A percentile compares a stretch with the other conserved stretches of the same genome.
Evolutionary conservation across 2,113 vertebrate genomes (phyloP).

Genomic region (Corythoichthys intestinalis): DNA sequence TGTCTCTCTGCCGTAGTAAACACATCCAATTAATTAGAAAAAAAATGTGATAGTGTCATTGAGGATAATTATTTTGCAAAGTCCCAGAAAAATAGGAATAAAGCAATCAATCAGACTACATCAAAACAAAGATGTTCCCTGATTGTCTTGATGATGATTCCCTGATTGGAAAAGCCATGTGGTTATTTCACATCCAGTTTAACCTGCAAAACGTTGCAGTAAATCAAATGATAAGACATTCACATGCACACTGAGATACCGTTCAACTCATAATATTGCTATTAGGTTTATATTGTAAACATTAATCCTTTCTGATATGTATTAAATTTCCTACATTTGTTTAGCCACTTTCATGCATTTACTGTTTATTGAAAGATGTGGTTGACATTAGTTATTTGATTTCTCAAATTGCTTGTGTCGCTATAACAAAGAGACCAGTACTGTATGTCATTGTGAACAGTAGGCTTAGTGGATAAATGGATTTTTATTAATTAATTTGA

Average conservation of each 20-base stretch:
- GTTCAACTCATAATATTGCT: background rate
- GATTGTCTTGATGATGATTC: slow-evolving; percentile 12
- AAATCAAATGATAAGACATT: background rate
- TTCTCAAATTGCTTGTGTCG: background rate
- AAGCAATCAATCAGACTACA: slow-evolving; percentile 36
- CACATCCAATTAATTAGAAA: slow-evolving; percentile 77
- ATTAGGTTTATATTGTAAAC: background rate
- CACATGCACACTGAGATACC: background rate
- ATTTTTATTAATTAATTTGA: too few relatives aligned
- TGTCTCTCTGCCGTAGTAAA: slow-evolving; percentile 54
- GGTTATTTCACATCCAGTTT: slow-evolving; percentile 18
- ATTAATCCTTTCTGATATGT: background rate
- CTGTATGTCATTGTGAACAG: too few relatives aligned
- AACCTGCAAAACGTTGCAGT: slow-evolving; percentile 14
- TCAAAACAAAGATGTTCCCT: slow-evolving; percentile 50
- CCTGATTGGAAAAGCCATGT: slow-evolving; percentile 54
- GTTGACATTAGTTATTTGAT: background rate
- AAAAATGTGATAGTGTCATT: slow-evolving; percentile 68
- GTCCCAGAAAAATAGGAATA: slow-evolving; percentile 62
- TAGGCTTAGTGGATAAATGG: too few relatives aligned
- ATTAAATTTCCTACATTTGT: background rate
- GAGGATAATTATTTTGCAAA: slow-evolving; percentile 78
- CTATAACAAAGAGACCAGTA: background rate
- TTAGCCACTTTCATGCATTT: background rate
- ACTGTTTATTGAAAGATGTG: background rate